Evolutionary conservation across 2,797 vertebrate species (phyloP).

Genomic region (Enteromius trimaculatus): DNA sequence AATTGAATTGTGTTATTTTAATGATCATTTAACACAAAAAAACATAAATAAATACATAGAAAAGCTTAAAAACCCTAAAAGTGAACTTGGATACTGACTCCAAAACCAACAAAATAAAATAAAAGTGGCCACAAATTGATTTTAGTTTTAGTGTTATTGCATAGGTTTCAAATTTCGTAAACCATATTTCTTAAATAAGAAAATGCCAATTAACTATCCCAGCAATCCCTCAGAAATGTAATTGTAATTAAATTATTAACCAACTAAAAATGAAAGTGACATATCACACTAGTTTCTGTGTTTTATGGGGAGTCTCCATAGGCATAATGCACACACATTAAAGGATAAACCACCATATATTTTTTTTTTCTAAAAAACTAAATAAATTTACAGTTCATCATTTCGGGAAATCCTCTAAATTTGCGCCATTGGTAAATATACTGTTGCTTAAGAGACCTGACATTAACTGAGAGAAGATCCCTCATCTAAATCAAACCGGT

Average conservation of each 20-base stretch:
- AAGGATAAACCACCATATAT: not conserved
- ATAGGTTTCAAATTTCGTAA: not conserved
- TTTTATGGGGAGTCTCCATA: not conserved
- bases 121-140: not conserved
- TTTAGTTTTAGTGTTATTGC: not conserved
- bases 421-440: conserved; percentile 12
- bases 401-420: not conserved
- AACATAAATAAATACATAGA: not conserved
- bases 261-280: not conserved
- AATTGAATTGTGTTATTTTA: not conserved
- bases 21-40: not conserved
- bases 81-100: not conserved
- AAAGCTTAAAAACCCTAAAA: not conserved
- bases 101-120: not conserved
- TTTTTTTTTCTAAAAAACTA: not conserved
- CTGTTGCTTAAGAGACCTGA: conserved; percentile 12
- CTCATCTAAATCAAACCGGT: conserved; percentile 56
- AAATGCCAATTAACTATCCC: not conserved
- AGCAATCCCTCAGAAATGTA: not conserved
- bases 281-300: not conserved
- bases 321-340: not conserved
- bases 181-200: not conserved
- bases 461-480: conserved; percentile 3
- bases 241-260: not conserved
- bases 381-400: not conserved